These are phyloP conservation scores for Cerastis leucographa DNA, from an alignment of 2,888 invertebrate genomes.

Conservation along the genomic window DNA sequence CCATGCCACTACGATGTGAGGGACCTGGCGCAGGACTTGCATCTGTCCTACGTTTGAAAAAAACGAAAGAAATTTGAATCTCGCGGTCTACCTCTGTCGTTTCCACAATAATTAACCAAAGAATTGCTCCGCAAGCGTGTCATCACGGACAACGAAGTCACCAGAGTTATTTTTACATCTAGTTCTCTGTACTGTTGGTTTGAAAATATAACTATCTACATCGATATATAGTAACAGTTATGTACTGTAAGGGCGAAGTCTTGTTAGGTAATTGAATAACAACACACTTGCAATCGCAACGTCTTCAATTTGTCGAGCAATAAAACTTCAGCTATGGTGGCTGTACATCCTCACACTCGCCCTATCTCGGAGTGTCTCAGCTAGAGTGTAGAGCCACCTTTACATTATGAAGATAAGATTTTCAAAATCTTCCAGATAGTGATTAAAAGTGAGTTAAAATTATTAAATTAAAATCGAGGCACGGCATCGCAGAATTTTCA, in stretches of 20 bases:
- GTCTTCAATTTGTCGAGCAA: background rate
- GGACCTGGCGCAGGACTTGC: conserved; percentile 79
- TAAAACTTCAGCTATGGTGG: background rate
- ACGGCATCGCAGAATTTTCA: background rate
- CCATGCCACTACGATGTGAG: conserved; percentile 91
- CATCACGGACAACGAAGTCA: conserved; percentile 47
- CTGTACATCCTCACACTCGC: background rate
- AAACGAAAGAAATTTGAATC: no score
- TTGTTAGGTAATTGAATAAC: background rate
- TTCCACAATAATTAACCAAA: no score
- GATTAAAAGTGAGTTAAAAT: no score
- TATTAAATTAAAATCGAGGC: background rate
- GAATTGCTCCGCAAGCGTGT: conserved; percentile 75
- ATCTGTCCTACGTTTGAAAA: no score
- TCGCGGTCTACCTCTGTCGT: no score
- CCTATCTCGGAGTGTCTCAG: background rate
- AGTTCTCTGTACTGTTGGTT: no score
- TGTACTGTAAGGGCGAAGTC: background rate
- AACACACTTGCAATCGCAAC: background rate
- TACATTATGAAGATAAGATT: no score
- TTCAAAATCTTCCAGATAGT: no score
- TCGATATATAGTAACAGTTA: background rate
- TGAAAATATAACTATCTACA: background rate
- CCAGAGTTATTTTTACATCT: no score
- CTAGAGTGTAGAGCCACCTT: no score